A percentile compares a stretch with the other conserved stretches of the same genome.
Conservation (phyloP, 2,888 invertebrate species). For the Cybosia mesomella region DNA sequence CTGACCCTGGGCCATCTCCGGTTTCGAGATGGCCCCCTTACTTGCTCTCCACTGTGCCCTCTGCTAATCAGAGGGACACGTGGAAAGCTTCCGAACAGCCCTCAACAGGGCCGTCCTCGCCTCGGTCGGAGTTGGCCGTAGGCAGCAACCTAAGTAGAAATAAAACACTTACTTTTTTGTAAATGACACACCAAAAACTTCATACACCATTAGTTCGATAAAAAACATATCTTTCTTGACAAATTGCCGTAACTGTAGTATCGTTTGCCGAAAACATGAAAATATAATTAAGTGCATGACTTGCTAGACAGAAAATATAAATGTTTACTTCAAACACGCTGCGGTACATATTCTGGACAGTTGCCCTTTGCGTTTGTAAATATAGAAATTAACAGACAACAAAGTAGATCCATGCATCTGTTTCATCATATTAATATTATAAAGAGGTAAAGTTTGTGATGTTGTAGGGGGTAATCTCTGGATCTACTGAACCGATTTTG, state of each 20-base stretch:
- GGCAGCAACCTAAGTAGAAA: too few species aligned
- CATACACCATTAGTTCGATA: constrained; percentile 37
- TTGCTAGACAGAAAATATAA: constrained; percentile 34
- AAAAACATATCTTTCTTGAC: constrained; percentile 36
- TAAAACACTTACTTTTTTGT: neutral
- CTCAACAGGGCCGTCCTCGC: too few species aligned
- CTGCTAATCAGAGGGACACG: too few species aligned
- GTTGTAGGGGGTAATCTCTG: too few species aligned
- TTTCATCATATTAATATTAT: neutral
- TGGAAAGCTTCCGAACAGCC: too few species aligned
- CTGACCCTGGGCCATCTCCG: too few species aligned
- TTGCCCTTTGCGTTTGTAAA: constrained; percentile 48
- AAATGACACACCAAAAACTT: constrained; percentile 15
- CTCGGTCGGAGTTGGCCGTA: too few species aligned
- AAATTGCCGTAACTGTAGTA: constrained; percentile 27
- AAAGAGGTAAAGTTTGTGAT: too few species aligned
- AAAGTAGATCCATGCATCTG: neutral
- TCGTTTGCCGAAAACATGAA: constrained; percentile 26
- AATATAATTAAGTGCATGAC: constrained; percentile 35
- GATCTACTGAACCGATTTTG: too few species aligned
- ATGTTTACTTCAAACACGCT: constrained; percentile 4
- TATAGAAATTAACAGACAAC: constrained; percentile 28
- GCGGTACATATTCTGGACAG: constrained; percentile 35
- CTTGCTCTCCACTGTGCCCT: too few species aligned
- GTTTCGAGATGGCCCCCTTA: too few species aligned